These are phyloP conservation scores for Entomyzon cyanotis DNA, from an alignment of 2,113 vertebrate genomes.

Conservation along the genomic window DNA sequence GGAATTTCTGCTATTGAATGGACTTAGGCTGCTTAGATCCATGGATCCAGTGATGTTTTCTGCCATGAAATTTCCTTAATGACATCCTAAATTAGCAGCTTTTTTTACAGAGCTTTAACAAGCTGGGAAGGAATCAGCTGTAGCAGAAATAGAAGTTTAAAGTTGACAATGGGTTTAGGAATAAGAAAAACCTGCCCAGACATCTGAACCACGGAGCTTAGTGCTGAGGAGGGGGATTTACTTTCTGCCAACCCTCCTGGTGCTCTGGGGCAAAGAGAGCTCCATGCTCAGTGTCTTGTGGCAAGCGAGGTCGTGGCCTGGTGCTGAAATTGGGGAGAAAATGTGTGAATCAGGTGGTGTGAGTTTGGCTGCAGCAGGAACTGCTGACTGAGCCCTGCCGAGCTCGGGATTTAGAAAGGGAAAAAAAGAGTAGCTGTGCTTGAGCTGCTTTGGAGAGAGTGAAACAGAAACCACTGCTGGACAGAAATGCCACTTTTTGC, in stretches of 20 bases:
- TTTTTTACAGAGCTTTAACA: neutral
- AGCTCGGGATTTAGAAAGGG: neutral
- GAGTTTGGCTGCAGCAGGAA: neutral
- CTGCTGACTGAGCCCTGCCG: neutral
- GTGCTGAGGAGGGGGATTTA: neutral
- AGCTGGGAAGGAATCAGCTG: neutral
- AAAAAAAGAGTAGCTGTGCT: neutral
- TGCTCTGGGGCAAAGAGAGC: neutral
- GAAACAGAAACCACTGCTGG: neutral
- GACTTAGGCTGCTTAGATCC: neutral
- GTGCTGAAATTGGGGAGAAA: neutral
- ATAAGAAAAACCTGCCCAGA: neutral
- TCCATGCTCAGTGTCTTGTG: neutral
- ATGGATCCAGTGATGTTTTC: neutral
- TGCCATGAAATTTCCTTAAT: neutral
- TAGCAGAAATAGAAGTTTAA: neutral
- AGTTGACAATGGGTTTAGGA: neutral
- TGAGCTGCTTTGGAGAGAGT: neutral
- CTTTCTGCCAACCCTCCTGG: neutral
- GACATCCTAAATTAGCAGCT: neutral
- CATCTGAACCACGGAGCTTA: neutral
- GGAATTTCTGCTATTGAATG: neutral
- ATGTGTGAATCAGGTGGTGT: neutral
- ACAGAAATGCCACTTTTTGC: neutral
- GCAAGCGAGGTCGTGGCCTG: neutral